These are phyloP conservation scores for Linnaemya vulpina DNA, from an alignment of 2,888 invertebrate genomes.

Conservation along the genomic window DNA sequence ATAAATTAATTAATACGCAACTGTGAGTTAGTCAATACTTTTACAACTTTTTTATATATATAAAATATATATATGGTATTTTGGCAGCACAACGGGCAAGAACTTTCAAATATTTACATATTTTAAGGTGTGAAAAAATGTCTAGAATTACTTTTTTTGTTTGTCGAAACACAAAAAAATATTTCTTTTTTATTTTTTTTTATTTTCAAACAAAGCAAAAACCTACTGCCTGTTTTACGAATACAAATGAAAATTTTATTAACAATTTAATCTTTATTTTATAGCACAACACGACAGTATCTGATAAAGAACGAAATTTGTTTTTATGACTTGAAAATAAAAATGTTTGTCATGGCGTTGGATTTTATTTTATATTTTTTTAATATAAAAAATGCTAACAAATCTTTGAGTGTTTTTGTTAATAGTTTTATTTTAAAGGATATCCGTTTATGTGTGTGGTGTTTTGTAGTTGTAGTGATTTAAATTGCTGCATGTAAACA, in stretches of 20 bases:
- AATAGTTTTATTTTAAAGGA: slow-evolving; percentile 17
- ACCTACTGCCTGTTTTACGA: background rate
- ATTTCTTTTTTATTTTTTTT: background rate
- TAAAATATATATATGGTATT: no score
- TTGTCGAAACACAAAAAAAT: background rate
- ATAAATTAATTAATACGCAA: no score
- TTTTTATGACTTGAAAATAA: slow-evolving; percentile 7
- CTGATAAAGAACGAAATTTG: slow-evolving; percentile 4
- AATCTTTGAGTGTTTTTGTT: slow-evolving; percentile 15
- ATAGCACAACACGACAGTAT: background rate
- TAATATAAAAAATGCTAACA: slow-evolving; percentile 19
- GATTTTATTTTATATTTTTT: background rate
- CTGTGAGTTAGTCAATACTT: no score
- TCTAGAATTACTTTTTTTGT: background rate
- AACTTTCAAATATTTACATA: background rate
- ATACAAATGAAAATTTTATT: slow-evolving; percentile 17
- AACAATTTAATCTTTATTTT: slow-evolving; percentile 34
- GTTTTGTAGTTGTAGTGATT: slow-evolving; percentile 6
- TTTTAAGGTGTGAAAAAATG: background rate
- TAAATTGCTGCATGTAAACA: slow-evolving; percentile 3
- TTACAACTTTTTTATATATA: no score
- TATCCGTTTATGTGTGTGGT: slow-evolving; percentile 6
- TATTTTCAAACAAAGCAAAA: background rate
- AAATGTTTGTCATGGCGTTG: slow-evolving; percentile 21
- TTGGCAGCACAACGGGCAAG: no score